Base-by-base conservation (phyloP, 2,797 vertebrate genomes). In the Geotrypetes seraphini region DNA sequence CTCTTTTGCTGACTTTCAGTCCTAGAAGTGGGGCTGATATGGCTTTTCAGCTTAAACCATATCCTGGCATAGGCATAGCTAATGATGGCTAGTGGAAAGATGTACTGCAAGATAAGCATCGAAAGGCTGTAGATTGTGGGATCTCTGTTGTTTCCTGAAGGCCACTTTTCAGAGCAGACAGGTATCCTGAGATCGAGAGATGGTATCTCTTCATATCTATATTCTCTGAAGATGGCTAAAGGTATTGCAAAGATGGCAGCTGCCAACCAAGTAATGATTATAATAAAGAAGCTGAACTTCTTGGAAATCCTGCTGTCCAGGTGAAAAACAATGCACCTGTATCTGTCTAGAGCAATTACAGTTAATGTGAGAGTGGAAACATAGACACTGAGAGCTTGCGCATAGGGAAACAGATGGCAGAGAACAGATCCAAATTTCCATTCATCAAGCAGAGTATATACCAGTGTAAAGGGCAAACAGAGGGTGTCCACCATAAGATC, bases 91-190 rank as follows among this genome's bases (percentile, higher is more conserved):
- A 95, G 65, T 10, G 91, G 91, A 8, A 91, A 42, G 5, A 90
- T 85, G 12, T 90, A 93, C 66, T 93, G 90, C 16, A 95, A 73
- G 36, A 95, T 80, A 10, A 93, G 78, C 91, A 95, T 91, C 9
- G 85, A 87, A 24, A 93, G 63, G 47, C 89, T 93, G 66, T 93
- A 95, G 53, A 93, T 92, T 39, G 89, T 78, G n/a, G 88, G 88
- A 3, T 89, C 90, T 24, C 85, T 71, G 57, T 79, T 80, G 30
- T 79, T 84, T n/a, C 70, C 83, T 4, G 86, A 78, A 8, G 90
- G 90, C 90, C 91, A 95, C 52, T 89, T 92, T 51, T 95, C 91
- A 1, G 87, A 87, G 73, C 91, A 95, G 26, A 95, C 90, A 1
- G 85, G 73, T n/a, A 95, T 87, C 47, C 61, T 79, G 42, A 90